Percentiles rank a stretch among this genome's conserved stretches.
Conservation (phyloP, 2,888 invertebrate species). For the Byasa hedistus region DNA sequence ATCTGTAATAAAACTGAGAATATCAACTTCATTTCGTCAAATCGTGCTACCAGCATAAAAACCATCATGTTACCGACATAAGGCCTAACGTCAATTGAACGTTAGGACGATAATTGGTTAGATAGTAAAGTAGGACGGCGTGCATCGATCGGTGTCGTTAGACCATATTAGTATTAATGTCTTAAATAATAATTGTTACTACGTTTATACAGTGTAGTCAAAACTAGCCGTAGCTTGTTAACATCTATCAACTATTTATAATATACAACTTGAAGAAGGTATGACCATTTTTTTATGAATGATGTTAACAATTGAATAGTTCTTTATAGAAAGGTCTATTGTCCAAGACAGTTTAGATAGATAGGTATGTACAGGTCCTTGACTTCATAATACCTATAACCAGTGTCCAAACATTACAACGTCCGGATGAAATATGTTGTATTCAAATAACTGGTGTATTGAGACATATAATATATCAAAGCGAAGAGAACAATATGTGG, state of each 20-base stretch:
- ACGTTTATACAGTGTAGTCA: neutral
- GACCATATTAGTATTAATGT: slow-evolving; percentile 20
- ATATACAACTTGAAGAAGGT: neutral
- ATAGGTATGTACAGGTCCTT: too few relatives aligned
- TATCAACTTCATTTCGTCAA: neutral
- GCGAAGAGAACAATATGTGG: too few relatives aligned
- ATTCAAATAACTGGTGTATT: too few relatives aligned
- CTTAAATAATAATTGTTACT: slow-evolving; percentile 21
- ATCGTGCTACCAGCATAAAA: neutral
- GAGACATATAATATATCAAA: too few relatives aligned
- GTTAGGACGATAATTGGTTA: slow-evolving; percentile 19
- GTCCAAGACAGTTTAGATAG: too few relatives aligned
- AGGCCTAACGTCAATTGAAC: slow-evolving; percentile 1
- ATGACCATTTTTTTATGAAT: too few relatives aligned
- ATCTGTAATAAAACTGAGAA: too few relatives aligned
- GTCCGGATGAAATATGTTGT: too few relatives aligned
- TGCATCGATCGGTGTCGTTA: slow-evolving; percentile 18
- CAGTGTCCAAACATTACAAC: too few relatives aligned
- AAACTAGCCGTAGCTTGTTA: neutral
- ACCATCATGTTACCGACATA: neutral
- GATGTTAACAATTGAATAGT: too few relatives aligned
- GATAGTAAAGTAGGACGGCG: slow-evolving; percentile 26
- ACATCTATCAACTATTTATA: neutral
- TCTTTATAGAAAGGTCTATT: too few relatives aligned
- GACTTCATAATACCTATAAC: too few relatives aligned